Evolutionary conservation across 2,888 invertebrate species (phyloP), one percentile per base, ranked within the genome.

Genomic region (Cephus pulcher): DNA sequence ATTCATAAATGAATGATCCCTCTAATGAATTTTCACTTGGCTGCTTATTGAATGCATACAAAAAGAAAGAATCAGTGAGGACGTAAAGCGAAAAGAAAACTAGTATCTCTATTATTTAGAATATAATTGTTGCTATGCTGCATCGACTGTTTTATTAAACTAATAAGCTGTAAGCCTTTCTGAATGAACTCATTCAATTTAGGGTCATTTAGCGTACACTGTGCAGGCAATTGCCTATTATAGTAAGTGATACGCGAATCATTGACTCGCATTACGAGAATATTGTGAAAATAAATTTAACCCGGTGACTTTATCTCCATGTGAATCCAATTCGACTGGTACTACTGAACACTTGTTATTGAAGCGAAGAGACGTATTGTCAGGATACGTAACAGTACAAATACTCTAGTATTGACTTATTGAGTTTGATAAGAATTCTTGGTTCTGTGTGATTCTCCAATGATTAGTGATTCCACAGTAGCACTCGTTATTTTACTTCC

Each of bases 1-100:
- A 81, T 70, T 78, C 74, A 74, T 78, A 74, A 76, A 68, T 71
- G 23, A 56, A 56, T 56, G 56, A 56, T 56, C 9, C 23, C 0
- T 9, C 9, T 6, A 56, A 56, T 56, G 15, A 23, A 56, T 56
- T 56, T 23, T 56, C 23, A 56, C 56, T 56, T 56, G 15, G 23
- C 56, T 9, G 23, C 56, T 15, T 23, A 56, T 9, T 9, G 56
- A 56, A 56, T 56, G 56, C 0, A 6, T 56, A 56, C 9, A 9
- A 40, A 15, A 40, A 40, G 23, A 23, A 23, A 23, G 15, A 56
- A 23, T 23, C 23, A 23, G 56, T 9, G 23, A 9, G 23, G 56
- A 9, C 9, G 23, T 56, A 9, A 23, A 56, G 23, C 9, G 1
- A 56, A 56, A 56, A 40, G 40, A 40, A 56, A 56, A 56, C 4